These are phyloP conservation scores for Auanema sp. DNA, from an alignment of 2,888 invertebrate genomes.

Conservation along the genomic window DNA sequence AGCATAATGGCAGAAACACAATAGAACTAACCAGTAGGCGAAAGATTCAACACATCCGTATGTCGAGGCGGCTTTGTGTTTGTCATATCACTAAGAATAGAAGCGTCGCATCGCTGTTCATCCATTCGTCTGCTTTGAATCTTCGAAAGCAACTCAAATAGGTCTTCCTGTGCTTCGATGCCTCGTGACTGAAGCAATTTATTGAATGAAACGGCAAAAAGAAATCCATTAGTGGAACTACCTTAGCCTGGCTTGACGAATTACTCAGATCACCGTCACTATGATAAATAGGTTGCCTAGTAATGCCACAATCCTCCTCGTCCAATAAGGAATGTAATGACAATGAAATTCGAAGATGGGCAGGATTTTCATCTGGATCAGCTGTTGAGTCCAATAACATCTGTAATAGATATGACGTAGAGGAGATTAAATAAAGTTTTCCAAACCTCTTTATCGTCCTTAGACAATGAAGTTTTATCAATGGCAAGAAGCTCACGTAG, in stretches of 20 bases:
- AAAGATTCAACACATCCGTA: conserved; percentile 9
- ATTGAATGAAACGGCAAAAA: no score
- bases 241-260: no score
- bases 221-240: no score
- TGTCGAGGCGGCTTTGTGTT: conserved; percentile 11
- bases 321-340: conserved; percentile 13
- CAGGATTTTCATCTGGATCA: conserved; percentile 11
- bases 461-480: conserved; percentile 7
- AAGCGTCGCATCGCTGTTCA: conserved; percentile 52
- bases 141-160: conserved; percentile 45
- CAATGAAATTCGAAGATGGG: conserved; percentile 9
- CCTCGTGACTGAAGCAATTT: no score
- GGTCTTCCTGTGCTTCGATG: conserved; percentile 16
- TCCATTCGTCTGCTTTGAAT: conserved; percentile 53
- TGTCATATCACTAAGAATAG: conserved; percentile 14
- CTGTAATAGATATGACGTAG: conserved; percentile 7
- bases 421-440: no score
- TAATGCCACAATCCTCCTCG: conserved; percentile 10
- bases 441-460: conserved; percentile 16
- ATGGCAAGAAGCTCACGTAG: conserved; percentile 14
- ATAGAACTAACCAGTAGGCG: conserved; percentile 15
- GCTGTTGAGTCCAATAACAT: conserved; percentile 15
- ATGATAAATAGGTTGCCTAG: conserved; percentile 6
- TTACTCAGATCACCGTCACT: conserved; percentile 14
- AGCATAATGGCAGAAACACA: no score